Conservation (phyloP, 2,888 invertebrate species). For the Athalia circularis region DNA sequence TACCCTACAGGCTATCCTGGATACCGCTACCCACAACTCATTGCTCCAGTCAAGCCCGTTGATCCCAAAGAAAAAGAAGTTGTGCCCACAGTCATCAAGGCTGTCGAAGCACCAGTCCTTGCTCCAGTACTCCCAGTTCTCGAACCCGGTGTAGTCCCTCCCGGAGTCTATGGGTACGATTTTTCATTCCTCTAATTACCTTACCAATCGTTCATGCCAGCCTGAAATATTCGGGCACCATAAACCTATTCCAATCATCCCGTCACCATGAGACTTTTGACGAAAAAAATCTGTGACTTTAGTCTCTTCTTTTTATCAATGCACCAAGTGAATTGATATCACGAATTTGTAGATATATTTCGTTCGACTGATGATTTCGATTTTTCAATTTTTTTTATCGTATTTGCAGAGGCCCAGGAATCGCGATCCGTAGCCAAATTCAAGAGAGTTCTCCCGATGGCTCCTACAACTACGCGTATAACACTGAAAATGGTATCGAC, state of each 20-base stretch:
- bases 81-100: background rate
- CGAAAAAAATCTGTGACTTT: no score
- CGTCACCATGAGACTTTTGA: no score
- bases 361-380: no score
- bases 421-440: constrained; percentile 66
- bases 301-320: no score
- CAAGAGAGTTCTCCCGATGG: constrained; percentile 66
- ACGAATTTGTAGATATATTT: no score
- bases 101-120: background rate
- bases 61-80: background rate
- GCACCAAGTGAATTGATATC: no score
- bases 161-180: background rate
- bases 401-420: constrained; percentile 55
- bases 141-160: background rate
- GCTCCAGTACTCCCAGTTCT: background rate
- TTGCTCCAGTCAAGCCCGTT: constrained; percentile 49
- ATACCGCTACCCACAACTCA: constrained; percentile 49
- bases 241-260: no score
- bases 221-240: no score
- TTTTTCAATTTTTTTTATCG: background rate
- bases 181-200: background rate
- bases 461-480: constrained; percentile 67
- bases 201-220: no score
- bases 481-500: constrained; percentile 71
- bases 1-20: constrained; percentile 54